Conservation (phyloP, 2,113 vertebrate genomes). For the Aplodontia rufa region DNA sequence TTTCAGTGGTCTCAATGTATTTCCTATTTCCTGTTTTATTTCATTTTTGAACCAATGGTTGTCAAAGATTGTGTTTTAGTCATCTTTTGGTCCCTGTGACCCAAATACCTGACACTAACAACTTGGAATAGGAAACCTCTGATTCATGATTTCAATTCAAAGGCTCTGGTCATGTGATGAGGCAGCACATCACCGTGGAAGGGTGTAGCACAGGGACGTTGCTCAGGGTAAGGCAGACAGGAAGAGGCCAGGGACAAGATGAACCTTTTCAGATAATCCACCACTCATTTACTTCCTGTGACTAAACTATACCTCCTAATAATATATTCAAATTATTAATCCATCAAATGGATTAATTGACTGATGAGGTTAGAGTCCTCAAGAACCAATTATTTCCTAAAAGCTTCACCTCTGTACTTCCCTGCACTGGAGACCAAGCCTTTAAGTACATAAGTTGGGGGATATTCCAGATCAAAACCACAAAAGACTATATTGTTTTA, state of each 20-base stretch:
- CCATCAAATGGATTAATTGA: not conserved
- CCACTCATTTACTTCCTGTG: no score
- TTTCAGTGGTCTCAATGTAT: not conserved
- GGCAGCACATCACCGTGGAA: not conserved
- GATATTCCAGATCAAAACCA: not conserved
- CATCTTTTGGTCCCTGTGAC: not conserved
- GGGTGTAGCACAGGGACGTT: not conserved
- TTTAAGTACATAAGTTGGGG: not conserved
- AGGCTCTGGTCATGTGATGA: not conserved
- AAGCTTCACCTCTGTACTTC: not conserved
- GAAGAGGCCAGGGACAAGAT: not conserved
- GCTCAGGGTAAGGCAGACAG: no score
- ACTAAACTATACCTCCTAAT: not conserved
- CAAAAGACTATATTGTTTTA: not conserved
- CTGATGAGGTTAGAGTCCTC: not conserved
- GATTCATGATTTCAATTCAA: not conserved
- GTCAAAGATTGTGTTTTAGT: not conserved
- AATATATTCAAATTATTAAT: not conserved
- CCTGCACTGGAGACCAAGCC: not conserved
- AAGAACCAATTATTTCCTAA: not conserved
- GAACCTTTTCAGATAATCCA: not conserved
- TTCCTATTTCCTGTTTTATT: not conserved
- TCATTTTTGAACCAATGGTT: not conserved
- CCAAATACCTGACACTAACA: not conserved
- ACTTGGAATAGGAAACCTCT: not conserved